These are phyloP conservation scores for Homarus americanus DNA, from an alignment of 1,140 invertebrate genomes.

Conservation along the genomic window DNA sequence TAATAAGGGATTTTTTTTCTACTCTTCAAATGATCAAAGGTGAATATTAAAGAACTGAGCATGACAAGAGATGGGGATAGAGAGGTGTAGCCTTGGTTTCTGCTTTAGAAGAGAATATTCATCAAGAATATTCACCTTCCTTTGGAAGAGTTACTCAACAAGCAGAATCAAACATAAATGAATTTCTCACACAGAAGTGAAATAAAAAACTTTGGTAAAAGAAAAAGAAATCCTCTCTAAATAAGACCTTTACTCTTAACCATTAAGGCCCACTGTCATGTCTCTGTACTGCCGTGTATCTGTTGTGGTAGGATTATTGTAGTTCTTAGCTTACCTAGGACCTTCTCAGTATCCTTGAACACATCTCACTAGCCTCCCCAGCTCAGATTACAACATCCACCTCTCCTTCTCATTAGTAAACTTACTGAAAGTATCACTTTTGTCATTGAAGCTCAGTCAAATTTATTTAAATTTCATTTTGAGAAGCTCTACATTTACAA, in stretches of 20 bases:
- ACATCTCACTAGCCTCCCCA: not conserved
- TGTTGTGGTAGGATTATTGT: constrained; percentile 62
- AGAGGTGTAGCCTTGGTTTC: not conserved
- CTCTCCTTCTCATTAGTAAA: not conserved
- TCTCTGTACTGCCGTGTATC: constrained; percentile 60
- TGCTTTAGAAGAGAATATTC: too few relatives aligned
- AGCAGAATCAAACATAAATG: constrained; percentile 50
- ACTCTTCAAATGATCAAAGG: not conserved
- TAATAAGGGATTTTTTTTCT: not conserved
- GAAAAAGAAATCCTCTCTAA: not conserved
- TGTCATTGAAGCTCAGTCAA: not conserved
- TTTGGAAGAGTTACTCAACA: constrained; percentile 16
- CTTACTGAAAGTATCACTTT: not conserved
- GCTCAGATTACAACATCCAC: not conserved
- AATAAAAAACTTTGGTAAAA: not conserved
- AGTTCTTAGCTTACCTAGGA: constrained; percentile 40
- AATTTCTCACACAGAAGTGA: not conserved
- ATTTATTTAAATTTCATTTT: not conserved
- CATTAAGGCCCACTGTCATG: constrained; percentile 46
- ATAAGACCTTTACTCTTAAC: constrained; percentile 23
- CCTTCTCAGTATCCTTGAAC: constrained; percentile 24
- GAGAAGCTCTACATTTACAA: not conserved
- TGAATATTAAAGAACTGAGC: not conserved
- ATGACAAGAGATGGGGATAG: constrained; percentile 3
- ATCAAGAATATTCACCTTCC: constrained; percentile 10